These are phyloP conservation scores for Epinotia demarniana DNA, from an alignment of 2,888 invertebrate species.

Conservation along the genomic window DNA sequence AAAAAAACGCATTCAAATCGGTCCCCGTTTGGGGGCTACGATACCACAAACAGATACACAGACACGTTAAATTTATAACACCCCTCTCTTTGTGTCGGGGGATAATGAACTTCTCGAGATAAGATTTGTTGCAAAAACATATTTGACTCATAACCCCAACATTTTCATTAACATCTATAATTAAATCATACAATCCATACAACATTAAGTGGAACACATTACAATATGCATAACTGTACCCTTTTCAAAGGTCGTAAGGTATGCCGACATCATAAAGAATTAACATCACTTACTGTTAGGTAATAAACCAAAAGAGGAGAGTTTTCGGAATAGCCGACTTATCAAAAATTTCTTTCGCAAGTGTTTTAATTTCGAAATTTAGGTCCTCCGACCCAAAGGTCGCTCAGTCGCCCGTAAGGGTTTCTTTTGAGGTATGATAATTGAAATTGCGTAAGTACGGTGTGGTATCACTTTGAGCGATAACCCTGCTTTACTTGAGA, in stretches of 20 bases:
- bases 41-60: too few relatives aligned
- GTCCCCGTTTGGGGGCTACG: too few relatives aligned
- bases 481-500: not conserved
- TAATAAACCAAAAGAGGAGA: constrained; percentile 52
- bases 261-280: constrained; percentile 27
- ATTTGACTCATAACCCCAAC: not conserved
- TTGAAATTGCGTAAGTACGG: constrained; percentile 64
- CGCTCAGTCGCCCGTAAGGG: constrained; percentile 21
- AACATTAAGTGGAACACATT: constrained; percentile 28
- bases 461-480: constrained; percentile 17
- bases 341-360: constrained; percentile 53
- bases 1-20: too few relatives aligned
- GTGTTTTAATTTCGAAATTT: constrained; percentile 26
- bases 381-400: constrained; percentile 32
- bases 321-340: constrained; percentile 45
- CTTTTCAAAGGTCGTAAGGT: constrained; percentile 32
- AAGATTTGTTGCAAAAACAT: not conserved
- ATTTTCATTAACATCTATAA: not conserved
- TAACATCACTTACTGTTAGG: constrained; percentile 47
- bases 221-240: constrained; percentile 30
- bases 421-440: constrained; percentile 49
- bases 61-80: too few relatives aligned
- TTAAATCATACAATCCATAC: not conserved
- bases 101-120: not conserved
- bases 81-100: too few relatives aligned